Conservation (phyloP, 2,888 invertebrate species). For the Chirona hameri region DNA sequence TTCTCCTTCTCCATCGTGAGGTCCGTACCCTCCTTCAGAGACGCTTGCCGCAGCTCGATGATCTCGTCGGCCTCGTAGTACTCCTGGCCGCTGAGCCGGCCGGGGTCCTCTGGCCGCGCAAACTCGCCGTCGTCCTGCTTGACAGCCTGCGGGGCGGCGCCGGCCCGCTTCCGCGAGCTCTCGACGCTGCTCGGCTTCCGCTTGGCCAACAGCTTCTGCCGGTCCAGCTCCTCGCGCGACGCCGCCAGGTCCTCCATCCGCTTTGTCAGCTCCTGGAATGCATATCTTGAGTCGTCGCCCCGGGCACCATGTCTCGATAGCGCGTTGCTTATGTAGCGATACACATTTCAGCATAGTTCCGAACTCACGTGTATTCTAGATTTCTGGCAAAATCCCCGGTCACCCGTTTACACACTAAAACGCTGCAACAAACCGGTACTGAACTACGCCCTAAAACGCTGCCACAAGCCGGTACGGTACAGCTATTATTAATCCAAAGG, state of each 20-base stretch:
- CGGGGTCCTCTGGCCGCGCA: slow-evolving; percentile 42
- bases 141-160: slow-evolving; percentile 47
- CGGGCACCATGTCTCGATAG: no score
- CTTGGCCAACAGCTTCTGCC: slow-evolving; percentile 86
- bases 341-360: no score
- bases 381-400: no score
- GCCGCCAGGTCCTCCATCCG: slow-evolving; percentile 95
- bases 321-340: no score
- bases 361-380: no score
- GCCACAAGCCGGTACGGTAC: no score
- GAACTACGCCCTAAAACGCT: no score
- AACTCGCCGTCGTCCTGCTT: slow-evolving; percentile 40
- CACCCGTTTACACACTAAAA: no score
- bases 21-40: slow-evolving; percentile 97
- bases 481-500: no score
- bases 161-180: slow-evolving; percentile 46
- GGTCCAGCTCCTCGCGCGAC: slow-evolving; percentile 95
- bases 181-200: slow-evolving; percentile 86
- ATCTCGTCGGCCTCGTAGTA: slow-evolving; percentile 99
- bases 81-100: slow-evolving; percentile 56
- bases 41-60: slow-evolving; percentile 90
- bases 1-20: slow-evolving; percentile 97
- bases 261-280: no score
- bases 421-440: no score
- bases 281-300: no score